phyloP scores from a whole-genome alignment of 2,888 invertebrate species.

The Eilema griseolum region DNA sequence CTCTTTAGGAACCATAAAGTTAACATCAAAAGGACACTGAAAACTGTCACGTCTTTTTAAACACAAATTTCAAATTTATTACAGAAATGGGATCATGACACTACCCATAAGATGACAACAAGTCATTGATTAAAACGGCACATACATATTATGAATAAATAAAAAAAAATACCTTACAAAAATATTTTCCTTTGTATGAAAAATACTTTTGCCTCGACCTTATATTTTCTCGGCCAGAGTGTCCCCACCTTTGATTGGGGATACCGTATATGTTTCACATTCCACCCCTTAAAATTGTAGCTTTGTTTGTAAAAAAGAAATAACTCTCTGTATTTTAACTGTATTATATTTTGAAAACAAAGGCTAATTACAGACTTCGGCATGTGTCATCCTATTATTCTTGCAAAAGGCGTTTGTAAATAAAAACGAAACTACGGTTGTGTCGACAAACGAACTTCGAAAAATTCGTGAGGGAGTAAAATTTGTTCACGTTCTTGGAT shows the following conservation, averaged over 20 bases:
- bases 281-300: neutral
- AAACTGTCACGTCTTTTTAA: too few species aligned
- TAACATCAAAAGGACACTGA: too few species aligned
- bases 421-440: constrained; percentile 9
- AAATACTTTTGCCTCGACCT: too few species aligned
- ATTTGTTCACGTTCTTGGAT: neutral
- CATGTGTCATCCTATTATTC: constrained; percentile 19
- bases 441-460: neutral
- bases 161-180: too few species aligned
- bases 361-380: constrained; percentile 7
- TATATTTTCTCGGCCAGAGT: neutral
- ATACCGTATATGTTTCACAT: neutral
- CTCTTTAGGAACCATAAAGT: too few species aligned
- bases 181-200: too few species aligned
- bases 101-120: too few species aligned
- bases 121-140: too few species aligned
- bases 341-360: constrained; percentile 14
- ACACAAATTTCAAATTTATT: too few species aligned
- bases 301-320: constrained; percentile 10
- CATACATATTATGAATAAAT: too few species aligned
- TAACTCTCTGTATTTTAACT: constrained; percentile 6
- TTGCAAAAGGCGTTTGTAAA: constrained; percentile 15
- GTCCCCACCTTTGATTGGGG: neutral
- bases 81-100: too few species aligned
- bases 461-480: neutral